Evolutionary conservation across 1,140 invertebrate species (phyloP).

Genomic region (Apis cerana): DNA sequence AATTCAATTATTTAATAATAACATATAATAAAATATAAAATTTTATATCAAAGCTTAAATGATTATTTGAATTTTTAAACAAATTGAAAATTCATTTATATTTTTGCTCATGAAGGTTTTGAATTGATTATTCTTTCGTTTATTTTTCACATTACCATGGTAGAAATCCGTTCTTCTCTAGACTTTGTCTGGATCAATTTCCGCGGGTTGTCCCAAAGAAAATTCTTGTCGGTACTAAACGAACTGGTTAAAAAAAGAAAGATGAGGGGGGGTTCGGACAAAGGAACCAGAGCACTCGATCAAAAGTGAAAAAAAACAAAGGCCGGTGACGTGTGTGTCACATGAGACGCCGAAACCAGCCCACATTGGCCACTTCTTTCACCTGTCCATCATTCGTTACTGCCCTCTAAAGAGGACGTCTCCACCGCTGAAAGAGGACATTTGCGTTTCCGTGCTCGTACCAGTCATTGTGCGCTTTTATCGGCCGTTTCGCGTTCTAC

Average conservation of each 20-base stretch:
- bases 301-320: conserved; percentile 79
- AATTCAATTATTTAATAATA: too few relatives aligned
- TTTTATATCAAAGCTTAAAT: too few relatives aligned
- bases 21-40: too few relatives aligned
- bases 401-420: conserved; percentile 70
- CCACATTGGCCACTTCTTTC: conserved; percentile 82
- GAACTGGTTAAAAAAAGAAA: conserved; percentile 39
- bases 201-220: conserved; percentile 42
- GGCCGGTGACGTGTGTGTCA: conserved; percentile 76
- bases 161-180: neutral
- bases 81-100: too few relatives aligned
- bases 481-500: conserved; percentile 57
- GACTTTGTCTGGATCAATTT: conserved; percentile 29
- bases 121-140: neutral
- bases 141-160: neutral
- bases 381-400: conserved; percentile 78
- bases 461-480: conserved; percentile 68
- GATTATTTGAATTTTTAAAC: too few relatives aligned
- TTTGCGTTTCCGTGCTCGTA: conserved; percentile 70
- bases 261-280: conserved; percentile 41
- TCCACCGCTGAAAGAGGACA: conserved; percentile 67
- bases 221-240: conserved; percentile 45
- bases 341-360: conserved; percentile 79
- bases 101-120: neutral
- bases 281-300: conserved; percentile 74